phyloP scores from a whole-genome alignment of 1,140 invertebrate species.

The Bombus superbus region DNA sequence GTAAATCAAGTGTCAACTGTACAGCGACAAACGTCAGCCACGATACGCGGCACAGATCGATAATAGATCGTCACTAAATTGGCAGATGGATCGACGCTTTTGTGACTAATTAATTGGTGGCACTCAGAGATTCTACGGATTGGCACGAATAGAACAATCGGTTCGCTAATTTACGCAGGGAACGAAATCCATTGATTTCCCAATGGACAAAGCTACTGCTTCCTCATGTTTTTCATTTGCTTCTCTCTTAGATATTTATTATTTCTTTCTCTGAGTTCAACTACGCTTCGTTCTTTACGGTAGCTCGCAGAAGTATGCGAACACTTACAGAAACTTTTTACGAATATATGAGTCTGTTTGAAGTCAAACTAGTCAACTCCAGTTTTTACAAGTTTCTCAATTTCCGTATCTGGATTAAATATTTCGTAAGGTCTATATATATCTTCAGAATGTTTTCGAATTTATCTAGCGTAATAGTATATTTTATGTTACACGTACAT shows the following conservation, averaged over 20 bases:
- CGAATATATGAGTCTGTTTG: background rate
- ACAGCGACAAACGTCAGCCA: slow-evolving; percentile 44
- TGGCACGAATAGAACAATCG: background rate
- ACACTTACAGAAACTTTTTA: background rate
- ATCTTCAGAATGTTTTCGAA: too few relatives aligned
- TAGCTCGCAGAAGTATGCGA: background rate
- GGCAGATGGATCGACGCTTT: slow-evolving; percentile 41
- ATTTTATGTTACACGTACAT: background rate
- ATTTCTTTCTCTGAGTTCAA: background rate
- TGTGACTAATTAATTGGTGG: slow-evolving; percentile 21
- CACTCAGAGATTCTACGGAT: background rate
- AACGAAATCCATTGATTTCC: background rate
- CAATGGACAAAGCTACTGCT: background rate
- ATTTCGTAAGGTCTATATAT: too few relatives aligned
- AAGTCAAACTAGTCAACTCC: background rate
- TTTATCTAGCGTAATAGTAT: too few relatives aligned
- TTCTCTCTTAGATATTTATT: background rate
- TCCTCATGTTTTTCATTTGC: background rate
- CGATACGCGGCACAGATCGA: slow-evolving; percentile 49
- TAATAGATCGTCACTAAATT: slow-evolving; percentile 52
- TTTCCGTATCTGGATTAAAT: background rate
- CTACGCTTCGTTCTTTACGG: background rate
- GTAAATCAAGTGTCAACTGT: slow-evolving; percentile 58
- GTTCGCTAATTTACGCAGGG: background rate
- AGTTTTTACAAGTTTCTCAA: background rate